phyloP scores from a whole-genome alignment of 2,797 vertebrate species.

The Labeo calbasu region DNA sequence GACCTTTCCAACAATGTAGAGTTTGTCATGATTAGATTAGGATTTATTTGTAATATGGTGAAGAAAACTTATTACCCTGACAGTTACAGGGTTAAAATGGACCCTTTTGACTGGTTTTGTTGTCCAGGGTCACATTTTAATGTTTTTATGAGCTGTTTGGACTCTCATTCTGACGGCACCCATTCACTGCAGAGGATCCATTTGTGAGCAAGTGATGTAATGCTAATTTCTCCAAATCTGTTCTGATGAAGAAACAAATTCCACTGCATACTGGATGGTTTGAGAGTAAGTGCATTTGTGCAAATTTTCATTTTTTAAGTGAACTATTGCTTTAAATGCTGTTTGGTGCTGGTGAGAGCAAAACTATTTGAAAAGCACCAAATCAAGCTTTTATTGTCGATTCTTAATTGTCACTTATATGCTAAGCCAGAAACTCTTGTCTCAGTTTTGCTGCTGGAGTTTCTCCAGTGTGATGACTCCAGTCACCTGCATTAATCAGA shows the following conservation, averaged over 20 bases:
- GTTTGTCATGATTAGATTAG: too few species aligned
- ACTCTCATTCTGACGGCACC: too few species aligned
- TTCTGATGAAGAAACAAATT: not conserved
- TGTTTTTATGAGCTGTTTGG: too few species aligned
- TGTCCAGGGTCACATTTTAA: too few species aligned
- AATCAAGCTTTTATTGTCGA: not conserved
- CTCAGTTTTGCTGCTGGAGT: not conserved
- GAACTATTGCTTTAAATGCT: not conserved
- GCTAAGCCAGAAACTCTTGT: not conserved
- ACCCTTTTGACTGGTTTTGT: too few species aligned
- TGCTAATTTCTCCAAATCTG: not conserved
- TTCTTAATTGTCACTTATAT: not conserved
- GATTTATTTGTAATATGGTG: too few species aligned
- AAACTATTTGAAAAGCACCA: not conserved
- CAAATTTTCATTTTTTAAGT: not conserved
- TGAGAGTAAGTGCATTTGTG: not conserved
- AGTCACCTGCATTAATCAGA: not conserved
- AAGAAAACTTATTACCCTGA: too few species aligned
- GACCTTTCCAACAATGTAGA: too few species aligned
- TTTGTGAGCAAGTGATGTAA: too few species aligned
- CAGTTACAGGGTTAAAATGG: too few species aligned
- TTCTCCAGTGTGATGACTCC: not conserved
- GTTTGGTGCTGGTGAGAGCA: not conserved
- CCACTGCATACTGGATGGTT: not conserved
- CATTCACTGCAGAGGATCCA: too few species aligned